Evolutionary conservation across 2,888 invertebrate genomes (phyloP).

Genomic region (Bhutanitis thaidina): DNA sequence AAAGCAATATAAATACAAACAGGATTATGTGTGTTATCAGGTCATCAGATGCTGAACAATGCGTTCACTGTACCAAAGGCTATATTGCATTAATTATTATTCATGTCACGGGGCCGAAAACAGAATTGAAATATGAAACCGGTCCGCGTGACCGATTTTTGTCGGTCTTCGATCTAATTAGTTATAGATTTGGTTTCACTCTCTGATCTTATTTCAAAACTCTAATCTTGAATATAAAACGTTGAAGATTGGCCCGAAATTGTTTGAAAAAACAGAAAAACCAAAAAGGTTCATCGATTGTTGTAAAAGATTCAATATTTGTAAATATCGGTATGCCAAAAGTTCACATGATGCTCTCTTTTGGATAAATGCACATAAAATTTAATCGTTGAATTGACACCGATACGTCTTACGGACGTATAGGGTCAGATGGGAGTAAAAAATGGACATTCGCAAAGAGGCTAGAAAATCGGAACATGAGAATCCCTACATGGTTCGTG

Average conservation of each 20-base stretch:
- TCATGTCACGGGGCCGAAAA: constrained; percentile 58
- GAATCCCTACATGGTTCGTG: constrained; percentile 46
- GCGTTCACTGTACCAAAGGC: constrained; percentile 36
- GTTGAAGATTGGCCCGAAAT: constrained; percentile 38
- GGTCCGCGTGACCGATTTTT: constrained; percentile 51
- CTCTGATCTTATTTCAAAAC: constrained; percentile 45
- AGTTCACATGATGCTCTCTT: background rate
- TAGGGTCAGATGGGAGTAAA: constrained; percentile 45
- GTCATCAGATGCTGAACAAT: constrained; percentile 53
- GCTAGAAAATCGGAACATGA: constrained; percentile 74
- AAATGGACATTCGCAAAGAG: constrained; percentile 55
- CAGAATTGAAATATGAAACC: constrained; percentile 49
- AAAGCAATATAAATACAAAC: constrained; percentile 33
- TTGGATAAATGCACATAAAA: constrained; percentile 58
- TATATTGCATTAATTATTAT: constrained; percentile 48
- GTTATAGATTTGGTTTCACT: constrained; percentile 61
- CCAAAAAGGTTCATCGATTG: constrained; percentile 35
- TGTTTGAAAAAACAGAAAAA: constrained; percentile 9
- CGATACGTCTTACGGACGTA: constrained; percentile 52
- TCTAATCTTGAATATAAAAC: constrained; percentile 45
- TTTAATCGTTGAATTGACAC: constrained; percentile 75
- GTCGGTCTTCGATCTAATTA: constrained; percentile 53
- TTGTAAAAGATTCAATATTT: constrained; percentile 48
- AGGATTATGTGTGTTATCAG: constrained; percentile 63
- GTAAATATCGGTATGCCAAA: constrained; percentile 51